Percentiles rank a stretch among this genome's conserved stretches.
Evolutionary conservation across 1,140 invertebrate species (phyloP).

Genomic region (Xylocopa sonorina): DNA sequence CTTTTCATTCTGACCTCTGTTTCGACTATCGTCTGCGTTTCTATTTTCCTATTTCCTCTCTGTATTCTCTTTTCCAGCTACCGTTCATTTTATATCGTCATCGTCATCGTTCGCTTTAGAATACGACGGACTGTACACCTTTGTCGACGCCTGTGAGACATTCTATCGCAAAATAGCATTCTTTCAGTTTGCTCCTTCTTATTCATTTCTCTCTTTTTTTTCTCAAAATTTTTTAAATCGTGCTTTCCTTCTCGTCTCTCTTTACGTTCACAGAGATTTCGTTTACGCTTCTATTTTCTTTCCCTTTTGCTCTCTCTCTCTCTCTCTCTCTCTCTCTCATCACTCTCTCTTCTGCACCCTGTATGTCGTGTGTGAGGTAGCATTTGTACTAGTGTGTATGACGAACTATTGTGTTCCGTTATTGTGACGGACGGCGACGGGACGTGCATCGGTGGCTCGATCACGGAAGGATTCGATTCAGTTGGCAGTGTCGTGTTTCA

Average conservation of each 20-base stretch:
- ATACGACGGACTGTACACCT: too few species aligned
- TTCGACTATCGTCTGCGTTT: not conserved
- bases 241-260: constrained; percentile 42
- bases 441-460: constrained; percentile 14
- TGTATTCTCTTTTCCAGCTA: constrained; percentile 46
- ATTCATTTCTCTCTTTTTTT: too few species aligned
- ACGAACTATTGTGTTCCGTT: constrained; percentile 71
- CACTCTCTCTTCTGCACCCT: constrained; percentile 76
- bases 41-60: not conserved
- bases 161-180: too few species aligned
- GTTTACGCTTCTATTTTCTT: constrained; percentile 7
- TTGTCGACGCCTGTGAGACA: too few species aligned
- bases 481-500: constrained; percentile 55
- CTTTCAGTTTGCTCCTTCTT: too few species aligned
- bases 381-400: constrained; percentile 78
- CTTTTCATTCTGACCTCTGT: not conserved
- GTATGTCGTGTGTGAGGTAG: constrained; percentile 81
- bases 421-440: constrained; percentile 40
- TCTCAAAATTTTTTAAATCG: constrained; percentile 27
- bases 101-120: too few species aligned
- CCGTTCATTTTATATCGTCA: too few species aligned
- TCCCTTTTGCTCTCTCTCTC: constrained; percentile 36
- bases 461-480: constrained; percentile 33
- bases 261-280: constrained; percentile 70
- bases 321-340: constrained; percentile 2